phyloP scores from a whole-genome alignment of 2,888 invertebrate genomes.

The Diloba caeruleocephala region DNA sequence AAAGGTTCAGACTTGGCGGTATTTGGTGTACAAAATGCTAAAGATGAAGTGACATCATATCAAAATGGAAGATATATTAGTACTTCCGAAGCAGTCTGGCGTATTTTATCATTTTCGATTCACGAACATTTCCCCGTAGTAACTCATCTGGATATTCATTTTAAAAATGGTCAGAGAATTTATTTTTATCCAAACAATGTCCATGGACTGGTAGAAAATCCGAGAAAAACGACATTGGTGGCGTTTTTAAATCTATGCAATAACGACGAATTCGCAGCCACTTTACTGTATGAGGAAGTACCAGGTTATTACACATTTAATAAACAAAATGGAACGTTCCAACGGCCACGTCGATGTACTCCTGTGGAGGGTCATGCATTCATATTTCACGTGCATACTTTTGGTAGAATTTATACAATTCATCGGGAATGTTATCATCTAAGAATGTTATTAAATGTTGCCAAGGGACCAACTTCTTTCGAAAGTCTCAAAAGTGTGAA shows the following conservation, averaged over 20 bases:
- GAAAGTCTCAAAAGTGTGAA: background rate
- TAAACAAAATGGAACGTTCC: conserved; percentile 10
- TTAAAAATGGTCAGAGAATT: background rate
- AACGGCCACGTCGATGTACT: conserved; percentile 6
- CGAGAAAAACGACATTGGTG: conserved; percentile 2
- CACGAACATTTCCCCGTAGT: conserved; percentile 3
- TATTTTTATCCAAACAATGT: conserved; percentile 2
- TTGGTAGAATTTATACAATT: too few relatives aligned
- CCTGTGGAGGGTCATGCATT: background rate
- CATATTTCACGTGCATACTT: too few relatives aligned
- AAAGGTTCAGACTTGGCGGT: conserved; percentile 3
- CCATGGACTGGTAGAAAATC: background rate
- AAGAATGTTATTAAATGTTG: background rate
- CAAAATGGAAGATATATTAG: background rate
- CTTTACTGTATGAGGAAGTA: background rate
- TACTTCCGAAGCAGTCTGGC: conserved; percentile 1
- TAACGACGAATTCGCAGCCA: conserved; percentile 2
- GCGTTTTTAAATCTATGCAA: background rate
- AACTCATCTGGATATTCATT: conserved; percentile 1
- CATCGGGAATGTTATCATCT: background rate
- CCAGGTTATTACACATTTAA: conserved; percentile 11
- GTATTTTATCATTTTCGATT: background rate
- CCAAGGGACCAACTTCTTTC: background rate
- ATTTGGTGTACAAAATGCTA: conserved; percentile 1
- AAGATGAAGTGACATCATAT: too few relatives aligned